Evolutionary conservation across 2,797 vertebrate genomes (phyloP).

Genomic region (Dipus sagitta): DNA sequence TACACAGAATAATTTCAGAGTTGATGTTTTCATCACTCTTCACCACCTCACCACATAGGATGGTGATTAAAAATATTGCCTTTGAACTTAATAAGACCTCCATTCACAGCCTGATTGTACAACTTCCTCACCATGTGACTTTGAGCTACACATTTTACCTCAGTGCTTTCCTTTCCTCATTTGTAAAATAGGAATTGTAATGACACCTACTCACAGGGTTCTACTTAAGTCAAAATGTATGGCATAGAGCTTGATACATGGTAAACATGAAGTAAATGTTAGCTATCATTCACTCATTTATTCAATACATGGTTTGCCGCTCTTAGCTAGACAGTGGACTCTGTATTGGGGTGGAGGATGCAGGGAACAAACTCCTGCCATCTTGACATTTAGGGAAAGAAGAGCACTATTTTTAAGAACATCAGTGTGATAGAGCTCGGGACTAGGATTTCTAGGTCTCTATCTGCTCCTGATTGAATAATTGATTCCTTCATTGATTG

Average conservation of each 20-base stretch:
- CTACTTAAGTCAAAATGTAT: constrained; percentile 25
- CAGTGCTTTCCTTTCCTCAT: constrained; percentile 48
- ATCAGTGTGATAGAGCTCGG: background rate
- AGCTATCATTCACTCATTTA: constrained; percentile 35
- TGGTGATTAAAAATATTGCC: constrained; percentile 46
- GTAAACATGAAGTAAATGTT: background rate
- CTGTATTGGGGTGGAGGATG: too few relatives aligned
- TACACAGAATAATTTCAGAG: constrained; percentile 47
- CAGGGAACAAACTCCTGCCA: background rate
- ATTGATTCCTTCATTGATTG: background rate
- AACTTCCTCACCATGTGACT: constrained; percentile 52
- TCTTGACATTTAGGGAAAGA: background rate
- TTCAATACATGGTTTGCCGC: background rate
- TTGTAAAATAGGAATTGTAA: constrained; percentile 34
- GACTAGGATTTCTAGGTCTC: background rate
- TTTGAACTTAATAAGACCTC: constrained; percentile 21
- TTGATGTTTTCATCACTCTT: constrained; percentile 41
- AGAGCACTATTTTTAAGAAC: background rate
- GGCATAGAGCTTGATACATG: background rate
- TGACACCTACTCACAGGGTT: background rate
- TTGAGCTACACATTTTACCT: constrained; percentile 34
- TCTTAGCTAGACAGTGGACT: background rate
- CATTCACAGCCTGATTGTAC: constrained; percentile 16
- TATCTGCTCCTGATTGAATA: background rate
- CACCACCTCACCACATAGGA: background rate